Percentiles rank a stretch among this genome's conserved stretches.
Evolutionary conservation across 2,888 invertebrate species (phyloP).

Genomic region (Leptopterna dolabrata): DNA sequence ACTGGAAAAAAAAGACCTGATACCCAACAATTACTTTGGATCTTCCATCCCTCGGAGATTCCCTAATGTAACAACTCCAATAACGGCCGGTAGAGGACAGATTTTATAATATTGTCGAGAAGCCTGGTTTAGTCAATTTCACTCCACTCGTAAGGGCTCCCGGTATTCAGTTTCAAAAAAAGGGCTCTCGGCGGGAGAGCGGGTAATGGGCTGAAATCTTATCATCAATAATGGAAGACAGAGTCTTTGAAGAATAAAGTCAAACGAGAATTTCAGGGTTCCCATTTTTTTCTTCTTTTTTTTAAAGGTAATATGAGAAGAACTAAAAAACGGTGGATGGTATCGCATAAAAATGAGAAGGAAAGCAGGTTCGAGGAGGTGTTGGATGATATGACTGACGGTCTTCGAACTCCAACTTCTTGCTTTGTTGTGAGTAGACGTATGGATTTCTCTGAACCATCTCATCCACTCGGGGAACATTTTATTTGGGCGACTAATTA

Average conservation of each 20-base stretch:
- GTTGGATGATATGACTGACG: no score
- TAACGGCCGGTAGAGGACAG: not conserved
- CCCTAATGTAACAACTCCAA: not conserved
- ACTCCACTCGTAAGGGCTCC: not conserved
- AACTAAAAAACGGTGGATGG: not conserved
- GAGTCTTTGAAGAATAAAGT: not conserved
- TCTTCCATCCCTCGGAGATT: no score
- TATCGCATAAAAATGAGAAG: not conserved
- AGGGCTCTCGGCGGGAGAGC: not conserved
- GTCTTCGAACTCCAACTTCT: no score
- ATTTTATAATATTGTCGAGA: not conserved
- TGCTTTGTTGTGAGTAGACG: no score
- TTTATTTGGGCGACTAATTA: no score
- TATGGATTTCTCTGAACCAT: no score
- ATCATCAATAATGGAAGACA: not conserved
- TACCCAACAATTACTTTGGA: no score
- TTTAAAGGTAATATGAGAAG: not conserved
- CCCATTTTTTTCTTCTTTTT: not conserved
- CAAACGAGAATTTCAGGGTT: not conserved
- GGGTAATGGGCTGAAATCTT: not conserved
- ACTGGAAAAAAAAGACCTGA: no score
- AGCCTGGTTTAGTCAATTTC: not conserved
- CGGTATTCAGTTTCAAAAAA: not conserved
- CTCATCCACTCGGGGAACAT: no score
- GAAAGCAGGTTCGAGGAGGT: no score